Evolutionary conservation across 2,797 vertebrate species (phyloP).

Genomic region (Acridotheres tristis): DNA sequence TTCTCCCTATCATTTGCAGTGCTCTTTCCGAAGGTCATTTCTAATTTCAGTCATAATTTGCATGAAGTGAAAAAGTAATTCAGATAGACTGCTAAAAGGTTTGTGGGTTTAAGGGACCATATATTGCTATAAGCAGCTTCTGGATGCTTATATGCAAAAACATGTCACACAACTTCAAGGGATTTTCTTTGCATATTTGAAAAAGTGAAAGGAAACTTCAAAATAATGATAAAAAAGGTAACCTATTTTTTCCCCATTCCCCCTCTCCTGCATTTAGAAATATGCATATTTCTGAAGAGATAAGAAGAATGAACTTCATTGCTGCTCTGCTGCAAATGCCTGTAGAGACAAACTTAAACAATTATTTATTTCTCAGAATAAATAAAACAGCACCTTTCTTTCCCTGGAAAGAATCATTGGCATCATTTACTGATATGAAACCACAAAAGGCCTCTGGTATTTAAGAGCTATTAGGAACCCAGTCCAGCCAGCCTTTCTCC

Average conservation of each 20-base stretch:
- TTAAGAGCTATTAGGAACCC: not conserved
- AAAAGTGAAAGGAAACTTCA: not conserved
- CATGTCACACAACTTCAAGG: not conserved
- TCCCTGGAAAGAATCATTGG: not conserved
- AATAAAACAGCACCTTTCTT: not conserved
- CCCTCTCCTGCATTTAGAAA: not conserved
- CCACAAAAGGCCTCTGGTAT: not conserved
- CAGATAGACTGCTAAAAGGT: not conserved
- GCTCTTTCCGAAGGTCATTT: constrained; percentile 30
- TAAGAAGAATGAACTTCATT: not conserved
- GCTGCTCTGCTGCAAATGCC: not conserved
- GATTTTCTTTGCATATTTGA: not conserved
- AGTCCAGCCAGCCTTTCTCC: not conserved
- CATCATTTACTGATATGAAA: not conserved
- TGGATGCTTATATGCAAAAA: not conserved
- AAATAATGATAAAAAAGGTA: not conserved
- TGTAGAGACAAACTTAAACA: not conserved
- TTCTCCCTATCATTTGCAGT: not conserved
- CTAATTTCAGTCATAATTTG: constrained; percentile 28
- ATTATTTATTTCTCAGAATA: not conserved
- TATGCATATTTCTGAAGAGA: not conserved
- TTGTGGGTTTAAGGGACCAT: not conserved
- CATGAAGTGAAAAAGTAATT: constrained; percentile 5
- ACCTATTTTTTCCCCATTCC: not conserved
- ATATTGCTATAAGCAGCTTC: not conserved